phyloP scores from a whole-genome alignment of 2,113 vertebrate species.

The Copsychus sechellarum region DNA sequence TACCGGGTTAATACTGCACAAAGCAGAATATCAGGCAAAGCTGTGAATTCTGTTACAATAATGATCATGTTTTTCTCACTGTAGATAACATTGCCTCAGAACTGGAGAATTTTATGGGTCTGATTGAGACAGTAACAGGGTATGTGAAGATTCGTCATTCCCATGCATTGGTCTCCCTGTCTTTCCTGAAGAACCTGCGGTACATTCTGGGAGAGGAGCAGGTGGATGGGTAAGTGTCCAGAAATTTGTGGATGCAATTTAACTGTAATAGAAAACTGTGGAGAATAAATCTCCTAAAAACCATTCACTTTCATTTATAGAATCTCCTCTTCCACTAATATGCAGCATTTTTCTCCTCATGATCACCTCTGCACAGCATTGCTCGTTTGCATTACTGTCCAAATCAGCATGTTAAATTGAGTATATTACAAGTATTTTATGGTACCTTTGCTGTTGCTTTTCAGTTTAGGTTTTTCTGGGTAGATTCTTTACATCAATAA shows the following conservation, averaged over 20 bases:
- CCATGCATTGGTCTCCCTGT: conserved; percentile 90
- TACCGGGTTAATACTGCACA: neutral
- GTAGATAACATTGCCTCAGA: conserved; percentile 95
- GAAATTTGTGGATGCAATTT: neutral
- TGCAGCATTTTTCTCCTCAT: fast-evolving
- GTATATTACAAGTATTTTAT: neutral
- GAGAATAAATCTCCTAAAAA: neutral
- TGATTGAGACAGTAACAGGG: conserved; percentile 94
- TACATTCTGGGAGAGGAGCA: conserved; percentile 92
- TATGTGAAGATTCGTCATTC: conserved; percentile 96
- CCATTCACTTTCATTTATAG: neutral
- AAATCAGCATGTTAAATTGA: neutral
- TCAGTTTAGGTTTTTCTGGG: neutral
- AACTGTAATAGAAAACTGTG: neutral
- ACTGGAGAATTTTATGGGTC: conserved; percentile 96
- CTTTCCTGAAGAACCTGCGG: conserved; percentile 93
- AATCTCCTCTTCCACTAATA: neutral
- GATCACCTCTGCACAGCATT: neutral
- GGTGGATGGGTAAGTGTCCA: conserved; percentile 83
- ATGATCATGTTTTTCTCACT: neutral
- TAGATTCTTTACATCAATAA: neutral
- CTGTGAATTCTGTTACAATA: neutral
- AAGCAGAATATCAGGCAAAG: neutral
- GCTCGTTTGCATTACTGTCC: neutral
- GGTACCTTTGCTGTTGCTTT: neutral